phyloP scores from a whole-genome alignment of 2,113 vertebrate species.

The Gasterosteus nipponicus region DNA sequence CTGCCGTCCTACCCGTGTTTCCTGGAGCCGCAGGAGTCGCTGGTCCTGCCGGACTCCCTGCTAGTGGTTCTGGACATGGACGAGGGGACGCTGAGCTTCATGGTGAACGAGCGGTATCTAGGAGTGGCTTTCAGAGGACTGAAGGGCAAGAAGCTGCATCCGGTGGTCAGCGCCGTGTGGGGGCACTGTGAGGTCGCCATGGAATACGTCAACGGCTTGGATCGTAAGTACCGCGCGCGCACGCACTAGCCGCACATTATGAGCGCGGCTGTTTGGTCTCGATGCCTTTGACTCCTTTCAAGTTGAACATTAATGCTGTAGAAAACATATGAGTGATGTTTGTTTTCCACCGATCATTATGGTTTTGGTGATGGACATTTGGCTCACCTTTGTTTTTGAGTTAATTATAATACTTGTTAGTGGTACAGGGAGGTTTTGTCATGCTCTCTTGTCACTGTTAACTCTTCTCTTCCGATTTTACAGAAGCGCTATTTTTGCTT shows the following conservation, averaged over 20 bases:
- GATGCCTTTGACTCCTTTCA: neutral
- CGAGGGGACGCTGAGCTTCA: conserved; percentile 96
- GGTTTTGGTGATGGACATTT: neutral
- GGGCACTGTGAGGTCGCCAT: conserved; percentile 99
- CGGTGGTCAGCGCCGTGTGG: conserved; percentile 96
- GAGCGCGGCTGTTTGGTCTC: neutral
- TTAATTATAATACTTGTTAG: neutral
- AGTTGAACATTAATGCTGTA: neutral
- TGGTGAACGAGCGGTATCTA: conserved; percentile 96
- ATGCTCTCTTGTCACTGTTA: neutral
- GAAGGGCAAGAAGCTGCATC: conserved; percentile 96
- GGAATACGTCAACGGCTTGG: conserved; percentile 97
- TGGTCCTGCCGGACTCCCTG: conserved; percentile 91
- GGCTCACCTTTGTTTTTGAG: neutral
- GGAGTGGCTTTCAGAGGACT: conserved; percentile 96
- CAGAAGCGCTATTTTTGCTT: neutral
- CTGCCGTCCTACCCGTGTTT: conserved; percentile 90
- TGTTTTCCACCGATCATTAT: neutral
- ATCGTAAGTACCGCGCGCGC: conserved; percentile 86
- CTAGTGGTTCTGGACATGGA: conserved; percentile 98
- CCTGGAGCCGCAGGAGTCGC: conserved; percentile 93
- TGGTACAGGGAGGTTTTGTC: neutral
- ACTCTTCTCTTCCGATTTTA: neutral
- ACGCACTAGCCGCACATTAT: conserved; percentile 11
- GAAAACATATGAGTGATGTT: neutral